These are phyloP conservation scores for Toxotes chatareus DNA, from an alignment of 2,113 vertebrate species.

Conservation along the genomic window DNA sequence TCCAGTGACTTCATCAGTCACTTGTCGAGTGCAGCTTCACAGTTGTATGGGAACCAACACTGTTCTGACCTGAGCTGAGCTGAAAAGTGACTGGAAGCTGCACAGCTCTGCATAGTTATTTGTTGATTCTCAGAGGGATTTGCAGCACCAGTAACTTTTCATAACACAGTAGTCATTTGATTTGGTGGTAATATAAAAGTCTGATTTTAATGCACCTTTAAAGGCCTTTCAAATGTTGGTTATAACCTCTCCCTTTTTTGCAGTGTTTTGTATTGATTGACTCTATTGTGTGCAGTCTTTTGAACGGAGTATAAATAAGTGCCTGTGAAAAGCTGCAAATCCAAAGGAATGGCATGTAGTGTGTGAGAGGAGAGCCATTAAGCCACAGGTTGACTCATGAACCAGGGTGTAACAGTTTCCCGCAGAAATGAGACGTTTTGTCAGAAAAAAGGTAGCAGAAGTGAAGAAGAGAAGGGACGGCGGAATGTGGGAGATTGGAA, in stretches of 20 bases:
- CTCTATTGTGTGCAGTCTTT: constrained; percentile 24
- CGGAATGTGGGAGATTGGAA: constrained; percentile 43
- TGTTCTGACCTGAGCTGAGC: constrained; percentile 30
- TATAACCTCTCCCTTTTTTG: constrained; percentile 10
- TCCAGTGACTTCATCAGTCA: constrained; percentile 12
- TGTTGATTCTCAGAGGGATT: constrained; percentile 14
- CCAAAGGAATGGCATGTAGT: constrained; percentile 26
- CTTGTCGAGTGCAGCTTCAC: constrained; percentile 16
- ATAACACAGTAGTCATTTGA: background rate
- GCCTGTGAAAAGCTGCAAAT: constrained; percentile 12
- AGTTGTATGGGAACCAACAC: constrained; percentile 6
- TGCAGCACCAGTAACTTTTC: constrained; percentile 13
- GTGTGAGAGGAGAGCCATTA: constrained; percentile 22
- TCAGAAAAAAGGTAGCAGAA: constrained; percentile 32
- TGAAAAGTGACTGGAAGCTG: constrained; percentile 33
- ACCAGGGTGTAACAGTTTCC: constrained; percentile 42
- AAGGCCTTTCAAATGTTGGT: constrained; percentile 25
- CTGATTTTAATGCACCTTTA: constrained; percentile 15
- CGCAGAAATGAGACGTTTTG: constrained; percentile 54
- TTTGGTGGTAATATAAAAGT: constrained; percentile 11
- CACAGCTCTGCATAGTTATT: background rate
- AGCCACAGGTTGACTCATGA: constrained; percentile 67
- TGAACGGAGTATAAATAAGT: constrained; percentile 30
- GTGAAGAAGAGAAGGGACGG: constrained; percentile 19
- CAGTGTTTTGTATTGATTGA: constrained; percentile 18